Evolutionary conservation across 2,113 vertebrate genomes (phyloP).

Genomic region (Stictonetta naevosa): DNA sequence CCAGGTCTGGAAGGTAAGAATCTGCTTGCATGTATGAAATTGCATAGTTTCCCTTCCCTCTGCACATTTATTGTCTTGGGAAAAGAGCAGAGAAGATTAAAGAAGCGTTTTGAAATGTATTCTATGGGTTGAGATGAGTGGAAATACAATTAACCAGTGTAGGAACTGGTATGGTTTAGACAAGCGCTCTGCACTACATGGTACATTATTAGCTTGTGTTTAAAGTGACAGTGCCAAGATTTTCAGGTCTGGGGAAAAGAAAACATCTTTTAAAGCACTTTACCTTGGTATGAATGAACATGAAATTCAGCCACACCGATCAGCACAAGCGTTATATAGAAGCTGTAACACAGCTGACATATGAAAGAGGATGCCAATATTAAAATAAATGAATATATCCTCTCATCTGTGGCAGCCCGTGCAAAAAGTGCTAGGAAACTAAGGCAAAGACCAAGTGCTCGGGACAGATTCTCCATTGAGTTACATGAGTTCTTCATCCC

Average conservation of each 20-base stretch:
- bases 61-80: background rate
- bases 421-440: background rate
- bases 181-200: background rate
- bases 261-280: background rate
- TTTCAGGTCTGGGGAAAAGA: background rate
- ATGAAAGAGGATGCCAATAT: background rate
- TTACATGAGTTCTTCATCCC: background rate
- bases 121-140: background rate
- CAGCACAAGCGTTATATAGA: background rate
- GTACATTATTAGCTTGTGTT: background rate
- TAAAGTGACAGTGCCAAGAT: constrained; percentile 15
- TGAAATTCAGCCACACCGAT: background rate
- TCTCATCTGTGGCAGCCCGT: background rate
- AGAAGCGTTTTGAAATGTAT: background rate
- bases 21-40: background rate
- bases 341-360: background rate
- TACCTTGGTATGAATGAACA: background rate
- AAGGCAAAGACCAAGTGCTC: background rate
- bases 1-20: constrained; percentile 53
- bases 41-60: background rate
- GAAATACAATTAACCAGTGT: background rate
- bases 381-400: background rate
- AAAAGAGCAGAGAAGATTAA: background rate
- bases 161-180: background rate
- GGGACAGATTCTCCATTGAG: background rate